A percentile compares a stretch with the other conserved stretches of the same genome.
phyloP scores from a whole-genome alignment of 1,140 invertebrate genomes.

The Drosophila ananassae region DNA sequence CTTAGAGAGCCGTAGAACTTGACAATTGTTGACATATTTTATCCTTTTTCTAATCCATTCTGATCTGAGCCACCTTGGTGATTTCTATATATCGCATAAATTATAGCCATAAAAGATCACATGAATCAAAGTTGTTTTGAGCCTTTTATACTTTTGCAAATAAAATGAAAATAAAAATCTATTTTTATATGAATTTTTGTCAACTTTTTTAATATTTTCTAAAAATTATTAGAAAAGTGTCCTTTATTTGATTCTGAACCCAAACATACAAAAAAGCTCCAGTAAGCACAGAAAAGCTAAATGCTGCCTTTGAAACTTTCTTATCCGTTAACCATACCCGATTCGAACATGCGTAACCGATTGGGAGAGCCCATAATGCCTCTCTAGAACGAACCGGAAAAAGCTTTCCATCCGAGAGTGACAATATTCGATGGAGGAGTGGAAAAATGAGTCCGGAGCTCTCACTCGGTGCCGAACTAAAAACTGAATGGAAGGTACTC shows the following conservation, averaged over 20 bases:
- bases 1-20: constrained; percentile 47
- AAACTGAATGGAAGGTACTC: constrained; percentile 20
- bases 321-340: too few species aligned
- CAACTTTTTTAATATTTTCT: not conserved
- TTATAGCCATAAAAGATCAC: not conserved
- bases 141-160: constrained; percentile 1
- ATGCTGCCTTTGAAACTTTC: constrained; percentile 2
- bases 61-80: not conserved
- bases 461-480: not conserved
- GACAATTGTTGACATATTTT: constrained; percentile 55
- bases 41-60: constrained; percentile 25
- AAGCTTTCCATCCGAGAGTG: too few species aligned
- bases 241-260: not conserved
- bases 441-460: too few species aligned
- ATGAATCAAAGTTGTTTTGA: not conserved
- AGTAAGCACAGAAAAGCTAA: constrained; percentile 46
- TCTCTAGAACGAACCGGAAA: not conserved
- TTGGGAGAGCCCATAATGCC: constrained; percentile 44
- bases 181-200: not conserved
- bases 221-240: not conserved
- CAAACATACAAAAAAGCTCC: constrained; percentile 12
- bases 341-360: not conserved
- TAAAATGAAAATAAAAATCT: not conserved
- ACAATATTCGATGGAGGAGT: too few species aligned
- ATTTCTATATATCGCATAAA: not conserved